Base-by-base conservation (phyloP, 2,888 invertebrate species). In the Corbicula japonica region DNA sequence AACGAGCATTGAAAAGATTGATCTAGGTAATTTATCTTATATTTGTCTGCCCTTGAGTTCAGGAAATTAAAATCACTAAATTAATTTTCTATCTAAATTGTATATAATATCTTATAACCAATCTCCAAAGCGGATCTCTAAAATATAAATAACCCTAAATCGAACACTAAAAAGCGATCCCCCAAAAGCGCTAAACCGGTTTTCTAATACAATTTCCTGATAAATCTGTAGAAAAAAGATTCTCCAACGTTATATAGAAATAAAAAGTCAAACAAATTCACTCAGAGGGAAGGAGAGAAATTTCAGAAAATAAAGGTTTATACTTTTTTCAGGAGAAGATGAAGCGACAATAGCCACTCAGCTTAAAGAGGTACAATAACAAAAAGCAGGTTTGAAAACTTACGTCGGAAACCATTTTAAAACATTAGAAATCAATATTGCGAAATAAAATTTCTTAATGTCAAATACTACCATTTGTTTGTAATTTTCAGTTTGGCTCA, bases 61-160 rank as follows among this genome's bases (percentile, higher is more conserved):
- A 54, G 28, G 28, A 50, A 50, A 50, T 12, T 5, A 28, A 54
- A 52, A 52, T n/a, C 28, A 52, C 52, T 4, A 15, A 23, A 52
- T 4, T 23, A 46, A 8, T 21, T n/a, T 32, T 41, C 50, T 66
- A 66, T 34, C 54, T 66, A 52, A 41, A 26, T 18, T 38, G 52
- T 65, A 52, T 26, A 52, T 34, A 26, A 54, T 66, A 66, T 30
- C 15, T 26, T 6, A 38, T 41, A 54, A 66, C 66, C 66, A 52
- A 52, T 35, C 35, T 66, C 66, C 66, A 66, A 65, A 66, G 66
- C 66, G 35, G 41, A 54, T 38, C 28, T 66, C 54, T 66, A 66
- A 52, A n/a, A n/a, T n/a, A 54, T 66, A 41, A 41, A 41, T 23
- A 52, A 28, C 30, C 52, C 54, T 18, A 30, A 30, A 35, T n/a